A percentile compares a stretch with the other conserved stretches of the same genome.
Evolutionary conservation across 2,888 invertebrate genomes (phyloP).

Genomic region (Loripinus fragilis): DNA sequence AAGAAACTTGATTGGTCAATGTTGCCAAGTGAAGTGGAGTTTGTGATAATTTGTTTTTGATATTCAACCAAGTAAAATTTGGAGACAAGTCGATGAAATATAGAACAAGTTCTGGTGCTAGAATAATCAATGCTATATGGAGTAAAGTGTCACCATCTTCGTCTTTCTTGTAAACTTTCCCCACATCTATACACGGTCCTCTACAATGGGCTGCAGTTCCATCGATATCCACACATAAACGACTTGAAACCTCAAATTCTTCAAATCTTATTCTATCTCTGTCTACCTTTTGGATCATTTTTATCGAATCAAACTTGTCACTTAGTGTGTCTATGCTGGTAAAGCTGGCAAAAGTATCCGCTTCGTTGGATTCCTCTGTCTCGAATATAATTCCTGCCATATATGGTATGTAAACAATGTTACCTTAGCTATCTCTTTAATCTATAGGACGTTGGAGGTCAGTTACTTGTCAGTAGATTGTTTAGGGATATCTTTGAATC

Average conservation of each 20-base stretch:
- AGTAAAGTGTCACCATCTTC: conserved; percentile 38
- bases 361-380: too few species aligned
- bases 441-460: too few species aligned
- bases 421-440: too few species aligned
- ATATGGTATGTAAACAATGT: too few species aligned
- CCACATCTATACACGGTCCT: conserved; percentile 8
- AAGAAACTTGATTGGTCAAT: conserved; percentile 31
- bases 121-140: conserved; percentile 24
- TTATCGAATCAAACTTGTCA: not conserved
- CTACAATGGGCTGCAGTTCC: not conserved
- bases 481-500: too few species aligned
- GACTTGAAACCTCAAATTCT: not conserved
- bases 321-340: not conserved
- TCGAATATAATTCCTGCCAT: too few species aligned
- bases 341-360: too few species aligned
- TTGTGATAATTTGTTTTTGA: conserved; percentile 38
- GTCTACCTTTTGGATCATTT: not conserved
- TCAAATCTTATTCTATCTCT: not conserved
- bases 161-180: conserved; percentile 21
- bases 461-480: too few species aligned
- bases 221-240: not conserved
- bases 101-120: not conserved
- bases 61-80: conserved; percentile 13
- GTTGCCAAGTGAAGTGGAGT: conserved; percentile 51
- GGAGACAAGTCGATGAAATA: conserved; percentile 24